phyloP scores from a whole-genome alignment of 1,140 invertebrate genomes.

The Leptestheria dahalacensis region DNA sequence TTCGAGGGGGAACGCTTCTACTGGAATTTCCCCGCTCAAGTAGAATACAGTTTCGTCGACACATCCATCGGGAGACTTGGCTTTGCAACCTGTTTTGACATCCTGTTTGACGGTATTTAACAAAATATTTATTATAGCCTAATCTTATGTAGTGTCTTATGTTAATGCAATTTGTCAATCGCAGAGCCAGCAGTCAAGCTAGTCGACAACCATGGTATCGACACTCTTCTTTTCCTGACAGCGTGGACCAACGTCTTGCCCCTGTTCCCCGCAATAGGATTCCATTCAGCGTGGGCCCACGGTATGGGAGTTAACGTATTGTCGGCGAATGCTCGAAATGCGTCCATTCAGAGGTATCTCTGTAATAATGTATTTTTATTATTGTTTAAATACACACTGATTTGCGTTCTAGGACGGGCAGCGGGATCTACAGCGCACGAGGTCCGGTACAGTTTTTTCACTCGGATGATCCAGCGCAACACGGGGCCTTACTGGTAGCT shows the following conservation, averaged over 20 bases:
- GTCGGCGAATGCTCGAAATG: constrained; percentile 26
- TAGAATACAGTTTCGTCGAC: constrained; percentile 24
- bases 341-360: not conserved
- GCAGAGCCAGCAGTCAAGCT: constrained; percentile 23
- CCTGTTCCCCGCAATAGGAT: constrained; percentile 23
- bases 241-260: constrained; percentile 30
- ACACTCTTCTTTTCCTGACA: constrained; percentile 28
- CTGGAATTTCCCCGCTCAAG: constrained; percentile 21
- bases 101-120: constrained; percentile 23
- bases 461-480: not conserved
- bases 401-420: not conserved
- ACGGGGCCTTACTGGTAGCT: not conserved
- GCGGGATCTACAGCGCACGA: not conserved
- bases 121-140: not conserved
- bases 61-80: constrained; percentile 25
- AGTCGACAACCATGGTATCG: constrained; percentile 21
- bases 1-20: constrained; percentile 20
- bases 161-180: not conserved
- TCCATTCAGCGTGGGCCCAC: constrained; percentile 27
- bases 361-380: not conserved
- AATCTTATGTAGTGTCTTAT: not conserved
- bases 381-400: too few species aligned
- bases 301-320: constrained; percentile 27
- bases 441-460: constrained; percentile 1
- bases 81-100: constrained; percentile 29